Conservation (phyloP, 1,140 invertebrate genomes). For the Samia ricini region DNA sequence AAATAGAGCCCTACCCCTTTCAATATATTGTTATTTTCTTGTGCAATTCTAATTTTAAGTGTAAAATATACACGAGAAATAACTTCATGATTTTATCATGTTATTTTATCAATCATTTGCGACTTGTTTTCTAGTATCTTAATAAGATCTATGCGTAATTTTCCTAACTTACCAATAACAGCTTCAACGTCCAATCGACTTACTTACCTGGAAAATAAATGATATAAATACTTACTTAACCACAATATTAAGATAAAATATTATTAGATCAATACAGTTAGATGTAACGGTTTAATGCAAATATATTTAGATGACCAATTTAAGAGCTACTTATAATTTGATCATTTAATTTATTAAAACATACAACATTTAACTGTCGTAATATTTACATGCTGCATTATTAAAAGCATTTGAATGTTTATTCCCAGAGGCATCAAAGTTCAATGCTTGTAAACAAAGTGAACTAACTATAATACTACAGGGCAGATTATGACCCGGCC, state of each 20-base stretch:
- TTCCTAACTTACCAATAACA: background rate
- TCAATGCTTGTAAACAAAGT: too few species aligned
- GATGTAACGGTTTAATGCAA: background rate
- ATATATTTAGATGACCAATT: background rate
- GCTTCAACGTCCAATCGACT: background rate
- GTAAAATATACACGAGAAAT: too few species aligned
- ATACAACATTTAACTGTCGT: background rate
- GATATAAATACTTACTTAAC: background rate
- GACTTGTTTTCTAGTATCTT: too few species aligned
- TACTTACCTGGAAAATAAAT: background rate
- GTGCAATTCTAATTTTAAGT: too few species aligned
- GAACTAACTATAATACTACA: too few species aligned
- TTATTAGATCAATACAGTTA: background rate
- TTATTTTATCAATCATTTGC: too few species aligned
- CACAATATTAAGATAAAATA: background rate
- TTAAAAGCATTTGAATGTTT: constrained; percentile 1
- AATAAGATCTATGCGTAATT: too few species aligned
- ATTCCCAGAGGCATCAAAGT: too few species aligned
- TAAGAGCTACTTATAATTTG: background rate
- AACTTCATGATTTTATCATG: too few species aligned
- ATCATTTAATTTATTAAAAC: background rate
- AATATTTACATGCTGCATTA: background rate
- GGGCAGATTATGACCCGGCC: too few species aligned
- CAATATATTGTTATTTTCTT: too few species aligned
- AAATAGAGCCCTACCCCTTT: too few species aligned